Conservation (phyloP, 2,113 vertebrate genomes). For the Poeciliopsis turrubarensis region DNA sequence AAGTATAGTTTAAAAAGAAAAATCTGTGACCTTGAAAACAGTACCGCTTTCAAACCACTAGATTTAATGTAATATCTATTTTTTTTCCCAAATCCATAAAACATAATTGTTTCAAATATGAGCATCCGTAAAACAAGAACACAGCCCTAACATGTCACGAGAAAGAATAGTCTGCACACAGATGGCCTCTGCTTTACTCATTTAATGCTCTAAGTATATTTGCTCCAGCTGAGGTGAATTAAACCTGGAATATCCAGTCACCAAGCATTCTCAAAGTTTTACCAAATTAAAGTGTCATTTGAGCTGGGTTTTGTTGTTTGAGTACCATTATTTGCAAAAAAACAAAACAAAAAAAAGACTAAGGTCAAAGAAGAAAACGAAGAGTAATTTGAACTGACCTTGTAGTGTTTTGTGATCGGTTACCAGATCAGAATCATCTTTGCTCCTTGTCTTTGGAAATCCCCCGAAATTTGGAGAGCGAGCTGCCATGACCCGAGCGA, state of each 20-base stretch:
- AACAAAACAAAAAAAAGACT: no score
- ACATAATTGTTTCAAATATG: no score
- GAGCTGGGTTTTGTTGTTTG: neutral
- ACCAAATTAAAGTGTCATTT: neutral
- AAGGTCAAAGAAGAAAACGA: neutral
- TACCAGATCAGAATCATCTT: neutral
- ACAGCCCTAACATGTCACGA: neutral
- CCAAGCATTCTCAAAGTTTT: neutral
- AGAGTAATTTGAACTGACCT: slow-evolving; percentile 36
- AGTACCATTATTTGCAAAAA: neutral
- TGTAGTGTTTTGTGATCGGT: slow-evolving; percentile 1
- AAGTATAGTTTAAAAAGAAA: no score
- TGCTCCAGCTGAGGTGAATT: neutral
- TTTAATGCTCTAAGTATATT: slow-evolving; percentile 19
- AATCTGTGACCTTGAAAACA: no score
- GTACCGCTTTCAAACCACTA: no score
- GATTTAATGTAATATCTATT: neutral
- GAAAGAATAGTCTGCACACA: slow-evolving; percentile 12
- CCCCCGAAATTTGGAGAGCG: slow-evolving; percentile 3
- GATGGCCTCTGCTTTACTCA: slow-evolving; percentile 9
- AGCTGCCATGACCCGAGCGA: slow-evolving; percentile 39
- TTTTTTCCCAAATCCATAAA: slow-evolving; percentile 28
- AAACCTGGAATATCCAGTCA: neutral
- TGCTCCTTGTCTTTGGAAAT: slow-evolving; percentile 1
- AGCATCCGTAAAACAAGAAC: neutral